phyloP scores from a whole-genome alignment of 2,888 invertebrate genomes.

The Leptinotarsa rubiginosa region DNA sequence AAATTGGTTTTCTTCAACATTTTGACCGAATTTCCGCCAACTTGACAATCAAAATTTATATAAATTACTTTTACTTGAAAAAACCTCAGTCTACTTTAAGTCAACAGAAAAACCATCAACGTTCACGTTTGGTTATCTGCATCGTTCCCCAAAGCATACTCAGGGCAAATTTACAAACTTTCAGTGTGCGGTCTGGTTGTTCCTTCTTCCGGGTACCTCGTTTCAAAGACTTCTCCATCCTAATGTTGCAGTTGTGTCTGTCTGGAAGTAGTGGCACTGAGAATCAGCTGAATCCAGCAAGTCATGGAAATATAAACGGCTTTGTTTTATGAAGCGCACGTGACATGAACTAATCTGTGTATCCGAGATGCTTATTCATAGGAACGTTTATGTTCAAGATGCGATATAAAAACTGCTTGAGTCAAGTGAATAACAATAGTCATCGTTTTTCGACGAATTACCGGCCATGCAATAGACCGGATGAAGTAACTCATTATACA shows the following conservation, averaged over 20 bases:
- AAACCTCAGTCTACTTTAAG: no score
- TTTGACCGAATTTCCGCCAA: no score
- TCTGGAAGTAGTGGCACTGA: not conserved
- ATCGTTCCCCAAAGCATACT: no score
- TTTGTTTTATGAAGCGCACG: constrained; percentile 15
- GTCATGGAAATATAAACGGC: constrained; percentile 15
- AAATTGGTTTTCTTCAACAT: no score
- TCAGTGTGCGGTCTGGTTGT: no score
- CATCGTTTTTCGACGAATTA: constrained; percentile 21
- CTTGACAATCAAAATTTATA: no score
- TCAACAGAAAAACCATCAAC: no score
- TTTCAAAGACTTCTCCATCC: not conserved
- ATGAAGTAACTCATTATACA: constrained; percentile 2
- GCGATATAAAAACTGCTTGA: constrained; percentile 8
- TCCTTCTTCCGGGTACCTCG: no score
- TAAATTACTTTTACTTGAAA: no score
- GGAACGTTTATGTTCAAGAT: constrained; percentile 9
- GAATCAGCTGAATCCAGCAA: not conserved
- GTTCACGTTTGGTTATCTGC: no score
- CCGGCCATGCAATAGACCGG: constrained; percentile 1
- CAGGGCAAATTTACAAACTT: no score
- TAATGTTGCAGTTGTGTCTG: not conserved
- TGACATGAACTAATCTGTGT: constrained; percentile 4
- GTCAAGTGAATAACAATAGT: constrained; percentile 18
- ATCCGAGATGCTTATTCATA: constrained; percentile 9